Conservation (phyloP, 2,113 vertebrate genomes). For the Sakesphorus luctuosus region DNA sequence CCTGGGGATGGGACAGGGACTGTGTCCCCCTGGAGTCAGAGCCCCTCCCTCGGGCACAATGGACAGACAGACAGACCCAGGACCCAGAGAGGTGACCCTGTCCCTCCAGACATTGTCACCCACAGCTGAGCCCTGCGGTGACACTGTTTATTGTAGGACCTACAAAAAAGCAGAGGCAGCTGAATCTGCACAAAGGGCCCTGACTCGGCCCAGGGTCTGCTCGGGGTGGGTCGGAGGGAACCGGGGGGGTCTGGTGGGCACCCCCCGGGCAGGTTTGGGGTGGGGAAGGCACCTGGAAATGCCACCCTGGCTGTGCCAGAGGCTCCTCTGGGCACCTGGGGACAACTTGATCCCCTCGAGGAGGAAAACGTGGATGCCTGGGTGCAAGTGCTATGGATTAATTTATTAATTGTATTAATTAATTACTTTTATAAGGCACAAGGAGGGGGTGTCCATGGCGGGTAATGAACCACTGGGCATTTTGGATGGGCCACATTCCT, state of each 20-base stretch:
- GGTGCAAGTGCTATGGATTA: fast-evolving
- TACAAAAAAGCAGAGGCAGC: background rate
- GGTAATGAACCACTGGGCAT: fast-evolving
- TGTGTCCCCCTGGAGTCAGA: background rate
- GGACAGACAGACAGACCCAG: background rate
- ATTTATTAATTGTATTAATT: background rate
- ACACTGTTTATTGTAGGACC: background rate
- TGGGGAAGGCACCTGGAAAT: background rate
- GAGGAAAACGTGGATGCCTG: background rate
- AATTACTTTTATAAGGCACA: background rate
- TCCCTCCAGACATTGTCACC: background rate
- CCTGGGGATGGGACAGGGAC: background rate
- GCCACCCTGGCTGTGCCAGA: fast-evolving
- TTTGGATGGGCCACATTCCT: background rate
- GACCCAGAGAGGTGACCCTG: fast-evolving
- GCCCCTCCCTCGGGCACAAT: background rate
- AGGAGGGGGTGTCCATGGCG: fast-evolving
- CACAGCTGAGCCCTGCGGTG: background rate
- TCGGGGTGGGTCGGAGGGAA: too few relatives aligned
- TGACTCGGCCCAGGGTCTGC: background rate
- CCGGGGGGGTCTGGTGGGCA: background rate
- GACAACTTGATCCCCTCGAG: background rate
- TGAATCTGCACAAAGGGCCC: background rate
- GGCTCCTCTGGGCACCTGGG: background rate
- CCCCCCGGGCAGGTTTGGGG: background rate